These are phyloP conservation scores for Yponomeuta malinellus DNA, from an alignment of 2,888 invertebrate genomes.

Conservation along the genomic window DNA sequence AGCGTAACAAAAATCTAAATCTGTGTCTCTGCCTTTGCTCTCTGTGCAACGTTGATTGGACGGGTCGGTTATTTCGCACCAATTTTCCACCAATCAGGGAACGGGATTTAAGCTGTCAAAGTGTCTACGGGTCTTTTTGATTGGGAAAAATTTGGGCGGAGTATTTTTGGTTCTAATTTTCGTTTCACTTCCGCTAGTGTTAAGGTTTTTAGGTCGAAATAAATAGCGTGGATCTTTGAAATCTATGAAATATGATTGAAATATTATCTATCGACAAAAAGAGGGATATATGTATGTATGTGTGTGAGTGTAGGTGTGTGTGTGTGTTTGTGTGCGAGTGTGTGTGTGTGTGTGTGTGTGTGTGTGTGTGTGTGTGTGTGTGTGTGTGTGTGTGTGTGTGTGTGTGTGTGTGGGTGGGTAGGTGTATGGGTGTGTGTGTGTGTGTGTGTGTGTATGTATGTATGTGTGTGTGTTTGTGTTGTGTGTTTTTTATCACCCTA, in stretches of 20 bases:
- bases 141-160: background rate
- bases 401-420: no score
- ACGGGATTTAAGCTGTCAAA: background rate
- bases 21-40: background rate
- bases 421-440: no score
- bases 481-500: background rate
- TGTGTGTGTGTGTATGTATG: no score
- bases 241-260: background rate
- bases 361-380: no score
- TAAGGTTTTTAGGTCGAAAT: background rate
- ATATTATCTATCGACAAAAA: background rate
- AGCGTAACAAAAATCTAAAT: background rate
- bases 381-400: no score
- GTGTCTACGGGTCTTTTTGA: background rate
- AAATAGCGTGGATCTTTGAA: background rate
- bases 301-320: no score
- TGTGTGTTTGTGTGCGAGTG: no score
- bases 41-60: background rate
- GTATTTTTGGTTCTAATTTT: background rate
- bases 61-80: background rate
- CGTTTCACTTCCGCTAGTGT: background rate
- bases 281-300: no score
- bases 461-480: no score
- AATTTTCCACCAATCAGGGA: slow-evolving; percentile 3
- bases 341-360: no score